Percentiles rank a stretch among this genome's conserved stretches.
Conservation (phyloP, 2,113 vertebrate species). For the Vicugna pacos region DNA sequence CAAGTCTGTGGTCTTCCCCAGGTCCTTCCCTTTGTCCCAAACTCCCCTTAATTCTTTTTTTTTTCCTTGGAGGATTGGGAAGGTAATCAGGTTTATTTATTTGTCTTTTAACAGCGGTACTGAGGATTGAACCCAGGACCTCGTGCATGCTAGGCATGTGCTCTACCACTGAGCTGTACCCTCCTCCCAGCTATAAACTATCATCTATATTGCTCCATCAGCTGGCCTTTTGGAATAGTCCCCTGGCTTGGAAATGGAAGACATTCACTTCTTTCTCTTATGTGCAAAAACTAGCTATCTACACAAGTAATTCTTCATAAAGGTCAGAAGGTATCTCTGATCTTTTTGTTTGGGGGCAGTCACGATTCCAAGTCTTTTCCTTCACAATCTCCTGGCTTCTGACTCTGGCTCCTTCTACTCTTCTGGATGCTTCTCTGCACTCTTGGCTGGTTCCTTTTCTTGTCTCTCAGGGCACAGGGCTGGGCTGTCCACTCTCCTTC, state of each 20-base stretch:
- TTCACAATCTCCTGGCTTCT: not conserved
- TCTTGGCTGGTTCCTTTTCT: not conserved
- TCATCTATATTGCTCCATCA: not conserved
- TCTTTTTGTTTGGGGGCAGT: not conserved
- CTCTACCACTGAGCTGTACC: too few species aligned
- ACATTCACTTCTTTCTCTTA: not conserved
- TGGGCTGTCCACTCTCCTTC: not conserved
- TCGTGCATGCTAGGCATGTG: too few species aligned
- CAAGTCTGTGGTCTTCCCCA: not conserved
- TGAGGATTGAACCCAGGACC: too few species aligned
- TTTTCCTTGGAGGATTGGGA: too few species aligned
- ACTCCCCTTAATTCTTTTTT: not conserved
- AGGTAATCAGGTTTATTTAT: too few species aligned
- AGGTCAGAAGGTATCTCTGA: not conserved
- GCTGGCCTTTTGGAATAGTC: not conserved
- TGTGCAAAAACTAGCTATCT: not conserved
- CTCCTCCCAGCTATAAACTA: not conserved
- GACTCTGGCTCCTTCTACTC: not conserved
- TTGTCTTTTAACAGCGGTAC: too few species aligned
- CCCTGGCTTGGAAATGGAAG: not conserved
- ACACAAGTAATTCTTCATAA: not conserved
- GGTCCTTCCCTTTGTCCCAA: not conserved
- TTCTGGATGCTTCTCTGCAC: not conserved
- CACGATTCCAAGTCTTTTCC: not conserved
- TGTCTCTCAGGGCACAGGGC: not conserved